Base-by-base conservation (phyloP, 2,113 vertebrate species). In the Syngnathus scovelli region DNA sequence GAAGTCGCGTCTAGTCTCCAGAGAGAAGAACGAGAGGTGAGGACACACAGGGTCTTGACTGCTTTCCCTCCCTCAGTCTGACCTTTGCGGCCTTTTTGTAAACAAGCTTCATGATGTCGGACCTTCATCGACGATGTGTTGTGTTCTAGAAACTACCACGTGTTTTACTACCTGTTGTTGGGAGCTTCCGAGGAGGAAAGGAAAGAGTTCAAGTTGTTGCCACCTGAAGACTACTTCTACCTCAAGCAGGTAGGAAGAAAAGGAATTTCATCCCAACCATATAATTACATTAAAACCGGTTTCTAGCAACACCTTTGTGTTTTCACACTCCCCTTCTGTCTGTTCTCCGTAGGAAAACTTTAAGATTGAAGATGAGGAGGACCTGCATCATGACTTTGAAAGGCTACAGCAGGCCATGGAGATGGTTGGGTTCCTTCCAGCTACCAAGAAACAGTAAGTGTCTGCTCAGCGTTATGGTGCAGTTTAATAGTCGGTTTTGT, bases 351-450 rank as follows among this genome's bases (percentile, higher is more conserved):
- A 99, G 96, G 91, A 95, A 92, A 95, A 98, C 91, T 99, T 98
- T 91, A 95, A 94, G 87, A 95, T 98, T 2, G 96, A 98, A 88
- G 97, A 99, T 61, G 95, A 92, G 36, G 97, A 98, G 71, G 97
- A 99, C 82, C 91, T 98, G 38, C 90, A 88, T 33, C 97, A 99
- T 37, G 97, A 99, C 64, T 99, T 99, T 0, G 94, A 98, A 76
- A 90, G 97, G 12, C 88, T 99, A 48, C 96, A 98, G 85, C 97
- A 98, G 89, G 97, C 97, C 44, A 99, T 99, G 97, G 96, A 99
- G 89, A 99, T 99, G 97, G 97, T 99, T 76, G 97, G 97, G 78
- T 99, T 99, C 83, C 95, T 98, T 66, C 90, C 95, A 0, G 92
- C 95, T 66, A 99, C 97, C 51, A 98, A 93, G 85, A 98, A 93